These are phyloP conservation scores for Cassiopea xamachana DNA, from an alignment of 30 jellyfish, hydroid and myxozoan species.

Conservation along the genomic window DNA sequence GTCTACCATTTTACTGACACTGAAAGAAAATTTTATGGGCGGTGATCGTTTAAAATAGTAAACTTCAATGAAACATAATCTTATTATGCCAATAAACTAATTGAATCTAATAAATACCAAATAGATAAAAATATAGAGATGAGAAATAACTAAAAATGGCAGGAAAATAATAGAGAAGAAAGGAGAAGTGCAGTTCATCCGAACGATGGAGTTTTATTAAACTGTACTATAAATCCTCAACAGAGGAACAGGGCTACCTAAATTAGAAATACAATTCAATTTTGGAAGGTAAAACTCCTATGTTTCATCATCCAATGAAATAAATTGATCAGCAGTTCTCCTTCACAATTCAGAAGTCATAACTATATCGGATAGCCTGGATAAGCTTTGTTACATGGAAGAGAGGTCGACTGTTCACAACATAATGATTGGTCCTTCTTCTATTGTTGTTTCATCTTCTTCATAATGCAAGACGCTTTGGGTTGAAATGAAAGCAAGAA, in stretches of 20 bases:
- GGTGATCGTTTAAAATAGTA: not conserved
- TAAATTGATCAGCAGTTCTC: too few relatives aligned
- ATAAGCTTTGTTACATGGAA: too few relatives aligned
- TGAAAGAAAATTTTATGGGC: not conserved
- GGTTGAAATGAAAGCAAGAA: too few relatives aligned
- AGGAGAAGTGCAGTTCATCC: not conserved
- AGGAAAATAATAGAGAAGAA: not conserved
- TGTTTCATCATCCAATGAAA: too few relatives aligned
- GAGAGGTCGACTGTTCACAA: too few relatives aligned
- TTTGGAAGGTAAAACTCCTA: too few relatives aligned
- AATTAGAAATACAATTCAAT: not conserved
- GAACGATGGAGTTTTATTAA: too few relatives aligned
- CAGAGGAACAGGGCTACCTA: not conserved
- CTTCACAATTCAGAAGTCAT: too few relatives aligned
- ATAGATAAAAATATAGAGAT: not conserved
- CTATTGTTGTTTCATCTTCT: too few relatives aligned
- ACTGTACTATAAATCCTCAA: too few relatives aligned
- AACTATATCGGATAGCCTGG: not conserved
- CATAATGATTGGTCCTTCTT: too few relatives aligned
- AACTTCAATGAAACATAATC: not conserved
- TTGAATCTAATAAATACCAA: not conserved
- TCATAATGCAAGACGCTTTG: too few relatives aligned
- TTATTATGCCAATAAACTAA: not conserved
- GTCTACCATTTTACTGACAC: not conserved
- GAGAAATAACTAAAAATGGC: not conserved